Percentiles rank a stretch among this genome's conserved stretches.
phyloP scores from a whole-genome alignment of 2,797 vertebrate species.

The Austrolebias charrua region DNA sequence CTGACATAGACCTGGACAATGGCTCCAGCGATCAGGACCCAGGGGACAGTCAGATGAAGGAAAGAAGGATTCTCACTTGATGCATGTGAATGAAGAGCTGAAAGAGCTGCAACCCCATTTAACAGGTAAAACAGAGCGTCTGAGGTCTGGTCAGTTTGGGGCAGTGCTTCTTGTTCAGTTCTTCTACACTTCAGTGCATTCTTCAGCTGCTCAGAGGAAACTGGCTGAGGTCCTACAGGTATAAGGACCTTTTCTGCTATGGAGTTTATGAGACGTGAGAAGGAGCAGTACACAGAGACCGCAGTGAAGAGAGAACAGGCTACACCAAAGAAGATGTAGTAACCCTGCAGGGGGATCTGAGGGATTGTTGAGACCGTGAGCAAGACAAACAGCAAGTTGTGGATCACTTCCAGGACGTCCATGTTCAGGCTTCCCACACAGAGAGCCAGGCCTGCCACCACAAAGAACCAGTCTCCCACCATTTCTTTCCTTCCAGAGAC shows the following conservation, averaged over 20 bases:
- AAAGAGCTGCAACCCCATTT: slow-evolving; percentile 85
- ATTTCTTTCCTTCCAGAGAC: slow-evolving; percentile 70
- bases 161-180: background rate
- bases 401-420: slow-evolving; percentile 82
- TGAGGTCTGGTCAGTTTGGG: slow-evolving; percentile 62
- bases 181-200: slow-evolving; percentile 36
- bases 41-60: slow-evolving; percentile 80
- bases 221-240: slow-evolving; percentile 79
- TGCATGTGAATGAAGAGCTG: slow-evolving; percentile 72
- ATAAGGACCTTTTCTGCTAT: slow-evolving; percentile 88
- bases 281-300: slow-evolving; percentile 82
- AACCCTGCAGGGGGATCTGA: slow-evolving; percentile 77
- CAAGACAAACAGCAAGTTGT: slow-evolving; percentile 82
- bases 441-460: slow-evolving; percentile 77
- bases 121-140: slow-evolving; percentile 86
- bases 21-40: slow-evolving; percentile 84
- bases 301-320: slow-evolving; percentile 79
- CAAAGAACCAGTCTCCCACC: slow-evolving; percentile 89
- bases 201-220: slow-evolving; percentile 76
- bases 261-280: slow-evolving; percentile 86
- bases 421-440: slow-evolving; percentile 81
- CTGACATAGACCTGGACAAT: slow-evolving; percentile 83
- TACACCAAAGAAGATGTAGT: slow-evolving; percentile 82
- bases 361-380: slow-evolving; percentile 81
- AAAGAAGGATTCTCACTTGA: slow-evolving; percentile 40